These are phyloP conservation scores for Bathynomus jamesi DNA, from an alignment of 1,140 invertebrate species.

Conservation along the genomic window DNA sequence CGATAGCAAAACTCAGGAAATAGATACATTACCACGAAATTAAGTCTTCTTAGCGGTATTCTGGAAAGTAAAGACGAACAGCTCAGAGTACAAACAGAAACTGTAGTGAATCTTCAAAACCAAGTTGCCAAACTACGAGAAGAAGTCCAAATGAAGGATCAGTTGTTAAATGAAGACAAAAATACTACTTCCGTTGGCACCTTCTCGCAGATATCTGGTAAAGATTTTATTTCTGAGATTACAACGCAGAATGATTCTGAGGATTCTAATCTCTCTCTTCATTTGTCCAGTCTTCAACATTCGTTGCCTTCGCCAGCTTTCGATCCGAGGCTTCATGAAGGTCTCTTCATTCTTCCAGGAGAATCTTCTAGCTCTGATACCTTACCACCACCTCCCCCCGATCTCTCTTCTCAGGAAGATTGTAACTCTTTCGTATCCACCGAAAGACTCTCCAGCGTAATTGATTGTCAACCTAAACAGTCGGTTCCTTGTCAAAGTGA, in stretches of 20 bases:
- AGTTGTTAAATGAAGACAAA: too few species aligned
- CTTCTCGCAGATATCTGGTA: too few species aligned
- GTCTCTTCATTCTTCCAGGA: not conserved
- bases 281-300: not conserved
- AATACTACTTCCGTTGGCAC: too few species aligned
- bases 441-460: not conserved
- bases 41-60: conserved; percentile 10
- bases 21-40: conserved; percentile 19
- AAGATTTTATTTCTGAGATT: too few species aligned
- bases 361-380: conserved; percentile 14
- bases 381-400: conserved; percentile 25
- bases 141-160: conserved; percentile 5
- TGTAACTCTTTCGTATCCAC: not conserved
- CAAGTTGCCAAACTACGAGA: conserved; percentile 14
- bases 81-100: conserved; percentile 12
- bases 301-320: not conserved
- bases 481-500: not conserved
- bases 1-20: conserved; percentile 14
- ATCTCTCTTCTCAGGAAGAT: conserved; percentile 16
- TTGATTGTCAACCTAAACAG: not conserved
- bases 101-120: conserved; percentile 13
- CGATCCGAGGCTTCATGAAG: not conserved
- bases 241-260: too few species aligned
- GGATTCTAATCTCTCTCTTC: not conserved
- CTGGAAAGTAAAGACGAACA: conserved; percentile 9